Evolutionary conservation across 1,140 invertebrate genomes (phyloP), one percentile per base, ranked within the genome.

Genomic region (Harpegnathos saltator): DNA sequence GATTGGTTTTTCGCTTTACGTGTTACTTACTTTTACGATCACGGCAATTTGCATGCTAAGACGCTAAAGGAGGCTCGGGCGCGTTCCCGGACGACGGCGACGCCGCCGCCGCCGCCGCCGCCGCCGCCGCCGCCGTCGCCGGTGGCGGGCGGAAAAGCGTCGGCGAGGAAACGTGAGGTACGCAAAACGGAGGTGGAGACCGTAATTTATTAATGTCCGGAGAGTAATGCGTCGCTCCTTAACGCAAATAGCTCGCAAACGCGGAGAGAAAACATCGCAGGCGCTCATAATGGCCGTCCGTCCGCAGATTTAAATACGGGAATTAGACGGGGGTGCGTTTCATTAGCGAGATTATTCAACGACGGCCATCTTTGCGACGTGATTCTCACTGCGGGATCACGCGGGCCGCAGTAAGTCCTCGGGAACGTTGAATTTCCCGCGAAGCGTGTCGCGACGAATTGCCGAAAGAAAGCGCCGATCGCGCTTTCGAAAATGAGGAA

Each of bases 191-290:
- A 14, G 61, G 14, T 22, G 61, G 19, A 19, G 14, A n/a, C n/a
- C 5, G 63, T 69, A 80, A 80, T 80, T 80, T 71, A 80, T 80
- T 80, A 80, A 80, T 26, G 75, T 59, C 75, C 24, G 7, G 9
- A 12, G 24, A 58, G 52, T 59, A 80, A 71, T 44, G 52, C 69
- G 33, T n/a, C 54, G 63, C 24, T 69, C 12, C 75, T 71, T 71
- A 29, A 65, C 22, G 75, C 65, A 48, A 71, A 71, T 80, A 44
- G 52, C 65, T 80, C 29, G 22, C 14, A 52, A 52, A 52, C 61
- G 61, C 11, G 61, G 68, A 68, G 75, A 71, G 61, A 33, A 71
- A 71, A 71, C 33, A 9, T 9, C 7, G 33, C 48, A n/a, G n/a
- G 22, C 48, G 38, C 11, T 44, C 59, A 17, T 11, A 24, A 9